Evolutionary conservation across 2,888 invertebrate genomes (phyloP).

Genomic region (Cerastoderma edule): DNA sequence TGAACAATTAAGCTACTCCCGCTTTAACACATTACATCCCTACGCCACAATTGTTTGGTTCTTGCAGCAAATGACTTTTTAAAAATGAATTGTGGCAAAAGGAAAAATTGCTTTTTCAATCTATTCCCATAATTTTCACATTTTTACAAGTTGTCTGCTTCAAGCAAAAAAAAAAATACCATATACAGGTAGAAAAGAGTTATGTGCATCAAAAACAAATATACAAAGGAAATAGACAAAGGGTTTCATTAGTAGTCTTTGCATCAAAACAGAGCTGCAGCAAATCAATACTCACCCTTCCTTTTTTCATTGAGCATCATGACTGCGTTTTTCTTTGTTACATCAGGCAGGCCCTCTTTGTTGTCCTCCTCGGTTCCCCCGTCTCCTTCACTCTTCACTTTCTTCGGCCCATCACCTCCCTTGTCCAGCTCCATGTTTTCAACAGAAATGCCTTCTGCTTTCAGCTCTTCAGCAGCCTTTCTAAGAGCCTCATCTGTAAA

Average conservation of each 20-base stretch:
- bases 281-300: conserved; percentile 49
- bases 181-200: too few relatives aligned
- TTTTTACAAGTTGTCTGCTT: too few relatives aligned
- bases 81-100: background rate
- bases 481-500: conserved; percentile 36
- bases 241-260: too few relatives aligned
- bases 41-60: background rate
- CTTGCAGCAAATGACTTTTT: too few relatives aligned
- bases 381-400: background rate
- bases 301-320: conserved; percentile 69
- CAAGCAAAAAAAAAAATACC: too few relatives aligned
- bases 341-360: conserved; percentile 36
- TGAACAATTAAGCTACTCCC: too few relatives aligned
- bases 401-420: background rate
- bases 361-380: conserved; percentile 1
- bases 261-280: too few relatives aligned
- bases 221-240: too few relatives aligned
- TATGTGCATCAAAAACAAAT: too few relatives aligned
- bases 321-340: conserved; percentile 66
- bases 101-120: conserved; percentile 1
- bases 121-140: too few relatives aligned
- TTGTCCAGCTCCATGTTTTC: conserved; percentile 15
- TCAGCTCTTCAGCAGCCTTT: conserved; percentile 22
- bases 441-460: conserved; percentile 4
- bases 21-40: too few relatives aligned